Base-by-base conservation (phyloP, 2,888 invertebrate species). In the Glyphotaelius pellucidus region DNA sequence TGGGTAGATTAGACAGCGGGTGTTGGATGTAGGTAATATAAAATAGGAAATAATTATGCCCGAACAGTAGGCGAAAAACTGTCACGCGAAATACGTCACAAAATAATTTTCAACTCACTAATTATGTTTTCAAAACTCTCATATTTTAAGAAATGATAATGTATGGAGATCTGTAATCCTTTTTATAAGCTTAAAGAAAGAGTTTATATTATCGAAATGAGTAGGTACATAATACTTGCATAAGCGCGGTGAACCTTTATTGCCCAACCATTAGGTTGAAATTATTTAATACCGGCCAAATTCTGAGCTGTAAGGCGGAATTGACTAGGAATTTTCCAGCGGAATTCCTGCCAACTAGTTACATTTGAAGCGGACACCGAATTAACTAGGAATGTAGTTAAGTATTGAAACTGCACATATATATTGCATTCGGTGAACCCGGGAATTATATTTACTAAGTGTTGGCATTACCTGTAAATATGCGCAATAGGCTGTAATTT, bases 331-430 rank as follows among this genome's bases (percentile, higher is more conserved):
- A 89, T 89, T 67, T 89, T 89, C 88, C 88, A 11, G 14, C 2
- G 25, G 88, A 89, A 89, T 89, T 89, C 88, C 79, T 32, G 31
- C 30, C 38, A 89, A 79, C 88, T 9, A 38, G 31, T 79, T 25
- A 32, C 67, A 88, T 35, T 80, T 79, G 7, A 42, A 86, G 30
- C 86, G 30, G 86, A 42, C 86, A 30, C 47, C 42, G n/a, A 42
- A 86, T 86, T 32, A 86, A 38, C 86, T 12, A 12, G 86, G 47
- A 86, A 86, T 86, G 47, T 86, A 15, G 47, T 86, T 3, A 86
- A 86, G 86, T 86, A 86, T 47, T 86, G 47, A 47, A 86, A 86
- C 86, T 86, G 67, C n/a, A 25, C 7, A 67, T 47, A 86, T 83
- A 38, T 83, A 35, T 83, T 83, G 14, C 83, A 15, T 83, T 83